Conservation (phyloP, 1,140 invertebrate species). For the Microplitis demolitor region DNA sequence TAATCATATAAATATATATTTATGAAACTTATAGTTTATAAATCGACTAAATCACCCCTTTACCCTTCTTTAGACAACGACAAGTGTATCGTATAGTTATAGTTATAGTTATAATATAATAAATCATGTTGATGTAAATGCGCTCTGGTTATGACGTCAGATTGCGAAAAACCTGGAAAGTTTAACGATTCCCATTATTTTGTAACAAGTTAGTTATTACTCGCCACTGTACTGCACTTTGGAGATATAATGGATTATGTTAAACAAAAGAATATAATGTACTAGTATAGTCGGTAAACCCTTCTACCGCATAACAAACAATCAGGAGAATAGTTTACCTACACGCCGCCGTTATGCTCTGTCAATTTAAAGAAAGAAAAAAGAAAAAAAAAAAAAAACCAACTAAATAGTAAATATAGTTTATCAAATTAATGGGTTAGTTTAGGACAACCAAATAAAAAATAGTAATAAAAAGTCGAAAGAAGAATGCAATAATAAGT, state of each 20-base stretch:
- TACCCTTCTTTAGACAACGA: no score
- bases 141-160: not conserved
- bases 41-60: no score
- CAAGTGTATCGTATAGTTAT: no score
- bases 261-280: not conserved
- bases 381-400: no score
- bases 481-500: constrained; percentile 3
- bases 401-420: not conserved
- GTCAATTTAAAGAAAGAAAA: no score
- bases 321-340: not conserved
- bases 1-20: no score
- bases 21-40: no score
- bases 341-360: no score
- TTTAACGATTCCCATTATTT: constrained; percentile 53
- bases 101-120: no score
- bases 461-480: not conserved
- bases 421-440: not conserved
- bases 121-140: not conserved
- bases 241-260: not conserved
- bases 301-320: no score
- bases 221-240: not conserved
- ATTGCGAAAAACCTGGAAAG: constrained; percentile 49
- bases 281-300: not conserved
- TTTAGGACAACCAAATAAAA: not conserved
- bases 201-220: constrained; percentile 37